phyloP scores from a whole-genome alignment of 2,113 vertebrate species.

The Xenus cinereus region DNA sequence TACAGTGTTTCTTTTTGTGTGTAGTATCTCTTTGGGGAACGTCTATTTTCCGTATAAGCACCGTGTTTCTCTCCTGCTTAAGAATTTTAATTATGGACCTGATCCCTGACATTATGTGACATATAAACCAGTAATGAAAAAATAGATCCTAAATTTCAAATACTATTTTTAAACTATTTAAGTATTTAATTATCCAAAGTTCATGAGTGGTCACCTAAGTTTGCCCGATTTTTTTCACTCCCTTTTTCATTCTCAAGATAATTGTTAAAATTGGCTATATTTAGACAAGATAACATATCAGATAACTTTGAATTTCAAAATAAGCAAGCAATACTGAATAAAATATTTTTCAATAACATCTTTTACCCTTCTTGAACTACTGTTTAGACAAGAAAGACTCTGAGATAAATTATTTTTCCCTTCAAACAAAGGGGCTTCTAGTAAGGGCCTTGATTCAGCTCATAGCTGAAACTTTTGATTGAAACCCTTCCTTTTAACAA shows the following conservation, averaged over 20 bases:
- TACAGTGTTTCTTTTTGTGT: background rate
- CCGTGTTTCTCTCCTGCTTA: fast-evolving
- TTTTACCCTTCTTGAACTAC: background rate
- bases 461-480: background rate
- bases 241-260: background rate
- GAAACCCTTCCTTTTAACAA: background rate
- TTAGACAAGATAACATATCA: background rate
- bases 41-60: background rate
- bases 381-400: background rate
- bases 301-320: background rate
- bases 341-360: background rate
- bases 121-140: background rate
- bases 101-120: background rate
- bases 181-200: background rate
- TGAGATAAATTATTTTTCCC: background rate
- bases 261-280: background rate
- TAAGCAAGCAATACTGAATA: background rate
- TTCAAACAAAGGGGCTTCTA: background rate
- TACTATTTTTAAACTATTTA: background rate
- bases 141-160: background rate
- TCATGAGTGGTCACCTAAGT: background rate
- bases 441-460: background rate
- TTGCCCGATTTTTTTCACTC: background rate
- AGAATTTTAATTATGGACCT: background rate
- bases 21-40: background rate